Base-by-base conservation (phyloP, 2,888 invertebrate species). In the Teinopalpus imperialis region DNA sequence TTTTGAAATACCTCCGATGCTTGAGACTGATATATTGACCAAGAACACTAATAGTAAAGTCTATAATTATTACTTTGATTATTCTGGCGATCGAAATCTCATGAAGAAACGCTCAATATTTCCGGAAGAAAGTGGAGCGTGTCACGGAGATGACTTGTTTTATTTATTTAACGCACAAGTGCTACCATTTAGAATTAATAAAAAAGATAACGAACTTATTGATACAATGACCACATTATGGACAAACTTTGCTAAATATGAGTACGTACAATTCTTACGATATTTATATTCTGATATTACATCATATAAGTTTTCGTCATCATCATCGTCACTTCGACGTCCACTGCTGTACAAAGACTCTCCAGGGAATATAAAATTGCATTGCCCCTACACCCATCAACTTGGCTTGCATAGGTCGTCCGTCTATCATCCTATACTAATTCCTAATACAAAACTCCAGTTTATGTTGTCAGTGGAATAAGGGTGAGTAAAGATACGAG, bases 211-310 rank as follows among this genome's bases (percentile, higher is more conserved):
- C 12, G 54, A 54, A 47, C 58, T 81, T 14, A 78, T 87, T 14
- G 61, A 80, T 8, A 60, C 57, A 51, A 71, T 87, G 59, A 81
- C 85, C 1, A 66, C 62, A 30, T 56, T 86, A 60, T 87, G 87
- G 87, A 80, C 75, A 0, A 76, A 87, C 53, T 87, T 87, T 50
- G 87, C 86, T 2, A 86, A 85, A 67, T 74, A 74, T 51, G 77
- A 83, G 87, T 87, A 57, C 8, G 66, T 63, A 23, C 1, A 13
- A 9, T 24, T 10, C n/a, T 23, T 5, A 12, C 2, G 2, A 29
- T n/a, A n/a, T n/a, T n/a, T n/a, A n/a, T n/a, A n/a, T n/a, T n/a
- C n/a, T n/a, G n/a, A n/a, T n/a, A n/a, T n/a, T n/a, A 9, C 2
- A 10, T n/a, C 14, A 16, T 20, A 4, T n/a, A n/a, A n/a, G n/a